Percentiles rank a stretch among this genome's conserved stretches.
Evolutionary conservation across 2,113 vertebrate species (phyloP).

Genomic region (Aphyosemion australe): DNA sequence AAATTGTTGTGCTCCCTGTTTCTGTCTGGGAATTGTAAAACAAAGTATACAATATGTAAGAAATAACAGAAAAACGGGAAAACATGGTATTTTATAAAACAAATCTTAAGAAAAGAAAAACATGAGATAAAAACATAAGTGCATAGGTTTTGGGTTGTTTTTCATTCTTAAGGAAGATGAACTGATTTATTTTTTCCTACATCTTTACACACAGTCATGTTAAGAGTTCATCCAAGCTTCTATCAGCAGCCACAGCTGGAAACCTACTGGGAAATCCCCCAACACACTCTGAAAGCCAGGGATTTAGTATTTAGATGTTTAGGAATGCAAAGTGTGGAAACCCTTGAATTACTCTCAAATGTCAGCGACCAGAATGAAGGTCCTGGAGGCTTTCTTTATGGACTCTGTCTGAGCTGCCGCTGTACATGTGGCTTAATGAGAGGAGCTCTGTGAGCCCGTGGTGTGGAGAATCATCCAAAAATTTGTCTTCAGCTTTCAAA

Average conservation of each 20-base stretch:
- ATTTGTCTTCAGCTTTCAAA: constrained; percentile 73
- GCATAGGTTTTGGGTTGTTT: background rate
- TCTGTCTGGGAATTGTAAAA: too few relatives aligned
- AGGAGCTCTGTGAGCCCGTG: constrained; percentile 47
- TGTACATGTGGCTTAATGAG: constrained; percentile 64
- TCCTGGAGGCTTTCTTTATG: constrained; percentile 57
- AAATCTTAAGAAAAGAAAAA: background rate
- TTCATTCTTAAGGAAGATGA: constrained; percentile 12
- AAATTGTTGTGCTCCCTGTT: too few relatives aligned
- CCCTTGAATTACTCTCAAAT: constrained; percentile 52
- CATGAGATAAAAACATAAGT: constrained; percentile 1
- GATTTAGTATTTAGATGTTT: constrained; percentile 42
- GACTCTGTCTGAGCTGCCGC: constrained; percentile 41
- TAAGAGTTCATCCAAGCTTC: constrained; percentile 50
- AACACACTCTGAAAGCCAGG: background rate
- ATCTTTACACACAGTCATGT: constrained; percentile 52
- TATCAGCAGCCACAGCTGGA: constrained; percentile 61
- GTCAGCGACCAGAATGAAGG: constrained; percentile 52
- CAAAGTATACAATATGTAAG: too few relatives aligned
- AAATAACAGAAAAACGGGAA: too few relatives aligned
- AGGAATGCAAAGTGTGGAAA: constrained; percentile 50
- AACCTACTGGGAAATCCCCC: constrained; percentile 36
- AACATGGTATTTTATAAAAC: too few relatives aligned
- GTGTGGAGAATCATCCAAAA: constrained; percentile 71
- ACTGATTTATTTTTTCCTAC: constrained; percentile 28